A percentile compares a stretch with the other conserved stretches of the same genome.
Conservation (phyloP, 2,797 vertebrate genomes). For the Ibycter americanus region DNA sequence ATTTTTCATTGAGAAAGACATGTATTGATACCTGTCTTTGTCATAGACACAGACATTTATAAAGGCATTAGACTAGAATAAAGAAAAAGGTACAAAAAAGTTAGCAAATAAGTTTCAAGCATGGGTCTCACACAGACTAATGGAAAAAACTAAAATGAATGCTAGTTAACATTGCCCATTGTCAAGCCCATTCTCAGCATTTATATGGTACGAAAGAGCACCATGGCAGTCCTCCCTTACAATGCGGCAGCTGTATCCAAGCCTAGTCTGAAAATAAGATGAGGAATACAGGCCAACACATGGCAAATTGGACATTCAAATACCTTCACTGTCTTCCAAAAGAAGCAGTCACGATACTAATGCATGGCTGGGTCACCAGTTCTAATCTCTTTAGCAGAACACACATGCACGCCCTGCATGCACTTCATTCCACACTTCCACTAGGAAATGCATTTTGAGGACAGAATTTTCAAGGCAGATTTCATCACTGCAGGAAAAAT, state of each 20-base stretch:
- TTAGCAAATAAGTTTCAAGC: background rate
- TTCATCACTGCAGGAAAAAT: slow-evolving; percentile 10
- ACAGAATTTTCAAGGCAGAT: slow-evolving; percentile 15
- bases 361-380: background rate
- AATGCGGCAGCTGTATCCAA: background rate
- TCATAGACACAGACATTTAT: background rate
- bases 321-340: background rate
- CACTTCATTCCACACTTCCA: background rate
- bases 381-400: background rate
- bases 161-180: background rate
- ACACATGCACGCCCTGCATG: background rate
- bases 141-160: background rate
- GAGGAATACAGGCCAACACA: background rate
- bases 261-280: background rate
- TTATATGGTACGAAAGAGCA: background rate
- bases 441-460: background rate
- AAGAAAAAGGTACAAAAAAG: background rate
- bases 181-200: background rate
- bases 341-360: background rate
- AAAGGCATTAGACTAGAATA: background rate
- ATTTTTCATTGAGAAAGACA: background rate
- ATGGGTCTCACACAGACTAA: background rate
- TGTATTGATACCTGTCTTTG: background rate
- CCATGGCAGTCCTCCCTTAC: background rate
- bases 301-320: background rate